Evolutionary conservation across 2,888 invertebrate genomes (phyloP).

Genomic region (Mesoligia furuncula): DNA sequence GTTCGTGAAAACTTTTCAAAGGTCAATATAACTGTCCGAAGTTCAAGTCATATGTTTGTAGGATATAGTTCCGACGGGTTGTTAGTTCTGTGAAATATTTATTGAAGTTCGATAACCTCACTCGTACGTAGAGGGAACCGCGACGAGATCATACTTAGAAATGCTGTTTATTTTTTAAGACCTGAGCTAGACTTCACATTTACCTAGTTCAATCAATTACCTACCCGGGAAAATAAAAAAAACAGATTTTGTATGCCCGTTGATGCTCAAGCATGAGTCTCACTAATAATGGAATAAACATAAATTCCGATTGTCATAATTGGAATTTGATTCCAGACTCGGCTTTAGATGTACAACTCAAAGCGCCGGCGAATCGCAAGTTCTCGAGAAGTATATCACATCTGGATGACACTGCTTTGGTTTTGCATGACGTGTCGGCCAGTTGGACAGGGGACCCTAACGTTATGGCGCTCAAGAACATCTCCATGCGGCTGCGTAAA

Average conservation of each 20-base stretch:
- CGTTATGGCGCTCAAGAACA: conserved; percentile 88
- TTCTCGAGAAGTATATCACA: conserved; percentile 77
- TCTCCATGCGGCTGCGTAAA: conserved; percentile 88
- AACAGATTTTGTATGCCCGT: no score
- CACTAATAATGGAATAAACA: not conserved
- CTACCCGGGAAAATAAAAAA: not conserved
- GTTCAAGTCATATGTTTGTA: conserved; percentile 19
- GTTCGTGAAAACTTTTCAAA: conserved; percentile 34
- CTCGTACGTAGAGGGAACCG: not conserved
- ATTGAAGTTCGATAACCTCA: not conserved
- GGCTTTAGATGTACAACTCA: not conserved
- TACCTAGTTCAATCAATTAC: not conserved
- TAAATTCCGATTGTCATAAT: not conserved
- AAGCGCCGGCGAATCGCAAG: conserved; percentile 57
- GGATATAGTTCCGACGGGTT: conserved; percentile 7
- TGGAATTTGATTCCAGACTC: conserved; percentile 24
- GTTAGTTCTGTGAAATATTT: conserved; percentile 2
- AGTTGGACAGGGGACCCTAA: conserved; percentile 89
- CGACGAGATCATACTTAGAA: not conserved
- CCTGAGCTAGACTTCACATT: not conserved
- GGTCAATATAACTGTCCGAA: conserved; percentile 29
- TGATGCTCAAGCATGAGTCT: not conserved
- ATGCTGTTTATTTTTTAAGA: not conserved
- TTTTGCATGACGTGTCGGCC: conserved; percentile 82
- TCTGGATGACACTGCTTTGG: conserved; percentile 78